These are phyloP conservation scores for Procambarus clarkii DNA, from an alignment of 1,140 invertebrate species.

Conservation along the genomic window DNA sequence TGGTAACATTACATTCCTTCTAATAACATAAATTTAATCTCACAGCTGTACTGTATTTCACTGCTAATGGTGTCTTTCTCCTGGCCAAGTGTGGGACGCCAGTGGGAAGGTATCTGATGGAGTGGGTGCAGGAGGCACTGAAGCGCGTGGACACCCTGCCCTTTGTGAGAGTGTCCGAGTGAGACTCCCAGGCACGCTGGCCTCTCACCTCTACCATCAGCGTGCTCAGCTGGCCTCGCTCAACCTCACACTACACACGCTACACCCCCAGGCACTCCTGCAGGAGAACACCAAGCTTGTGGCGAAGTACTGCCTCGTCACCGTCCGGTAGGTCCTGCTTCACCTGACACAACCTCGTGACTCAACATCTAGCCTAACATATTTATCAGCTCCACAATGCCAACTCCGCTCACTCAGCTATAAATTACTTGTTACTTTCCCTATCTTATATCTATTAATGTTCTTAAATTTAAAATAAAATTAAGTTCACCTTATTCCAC, in stretches of 20 bases:
- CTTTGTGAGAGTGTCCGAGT: slow-evolving; percentile 17
- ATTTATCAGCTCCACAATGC: too few species aligned
- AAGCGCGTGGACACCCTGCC: slow-evolving; percentile 28
- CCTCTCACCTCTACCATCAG: slow-evolving; percentile 33
- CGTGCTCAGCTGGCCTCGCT: background rate
- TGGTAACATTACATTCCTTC: too few species aligned
- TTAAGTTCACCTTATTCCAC: too few species aligned
- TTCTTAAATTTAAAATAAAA: too few species aligned
- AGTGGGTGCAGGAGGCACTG: slow-evolving; percentile 24
- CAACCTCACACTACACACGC: slow-evolving; percentile 5
- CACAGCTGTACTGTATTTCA: too few species aligned
- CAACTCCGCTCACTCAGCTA: too few species aligned
- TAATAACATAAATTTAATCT: too few species aligned
- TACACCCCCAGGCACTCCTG: slow-evolving; percentile 9
- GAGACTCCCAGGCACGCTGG: slow-evolving; percentile 25
- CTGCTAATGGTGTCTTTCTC: background rate
- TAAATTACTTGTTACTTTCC: too few species aligned
- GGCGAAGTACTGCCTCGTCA: slow-evolving; percentile 41
- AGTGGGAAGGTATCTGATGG: slow-evolving; percentile 45
- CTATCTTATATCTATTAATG: too few species aligned
- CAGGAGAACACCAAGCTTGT: slow-evolving; percentile 15
- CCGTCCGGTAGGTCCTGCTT: slow-evolving; percentile 14
- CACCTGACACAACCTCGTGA: too few species aligned
- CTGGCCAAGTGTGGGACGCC: slow-evolving; percentile 37
- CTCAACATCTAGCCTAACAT: too few species aligned